Evolutionary conservation across 2,888 invertebrate species (phyloP).

Genomic region (Drosophila paracracens): DNA sequence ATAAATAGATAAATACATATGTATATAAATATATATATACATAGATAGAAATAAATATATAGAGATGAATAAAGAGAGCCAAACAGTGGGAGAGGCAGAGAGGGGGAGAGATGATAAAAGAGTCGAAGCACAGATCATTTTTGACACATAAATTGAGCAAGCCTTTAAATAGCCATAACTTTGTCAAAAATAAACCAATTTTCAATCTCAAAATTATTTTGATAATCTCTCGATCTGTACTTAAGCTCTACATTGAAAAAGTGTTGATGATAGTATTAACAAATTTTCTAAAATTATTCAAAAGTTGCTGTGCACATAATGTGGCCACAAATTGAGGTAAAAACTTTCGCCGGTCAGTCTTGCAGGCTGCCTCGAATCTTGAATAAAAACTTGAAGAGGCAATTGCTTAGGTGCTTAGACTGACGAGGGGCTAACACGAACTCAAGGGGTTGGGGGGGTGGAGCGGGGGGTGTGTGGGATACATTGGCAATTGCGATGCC

Average conservation of each 20-base stretch:
- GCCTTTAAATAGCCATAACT: rapidly evolving
- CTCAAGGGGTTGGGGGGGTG: background rate
- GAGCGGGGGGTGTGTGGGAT: slow-evolving; percentile 10
- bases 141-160: background rate
- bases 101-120: background rate
- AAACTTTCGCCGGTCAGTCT: slow-evolving; percentile 45
- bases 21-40: background rate
- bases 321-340: slow-evolving; percentile 25
- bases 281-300: background rate
- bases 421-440: background rate
- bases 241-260: background rate
- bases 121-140: background rate
- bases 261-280: background rate
- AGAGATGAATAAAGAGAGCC: background rate
- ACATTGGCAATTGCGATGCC: slow-evolving; percentile 66
- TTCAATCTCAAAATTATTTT: background rate
- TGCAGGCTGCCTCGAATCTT: slow-evolving; percentile 23
- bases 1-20: background rate
- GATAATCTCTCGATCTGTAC: background rate
- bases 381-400: slow-evolving; percentile 32
- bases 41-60: background rate
- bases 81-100: background rate
- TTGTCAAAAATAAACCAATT: background rate
- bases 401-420: background rate
- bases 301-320: slow-evolving; percentile 14